Percentiles rank a stretch among this genome's conserved stretches.
phyloP scores from a whole-genome alignment of 2,888 invertebrate species.

The Pyralis farinalis region DNA sequence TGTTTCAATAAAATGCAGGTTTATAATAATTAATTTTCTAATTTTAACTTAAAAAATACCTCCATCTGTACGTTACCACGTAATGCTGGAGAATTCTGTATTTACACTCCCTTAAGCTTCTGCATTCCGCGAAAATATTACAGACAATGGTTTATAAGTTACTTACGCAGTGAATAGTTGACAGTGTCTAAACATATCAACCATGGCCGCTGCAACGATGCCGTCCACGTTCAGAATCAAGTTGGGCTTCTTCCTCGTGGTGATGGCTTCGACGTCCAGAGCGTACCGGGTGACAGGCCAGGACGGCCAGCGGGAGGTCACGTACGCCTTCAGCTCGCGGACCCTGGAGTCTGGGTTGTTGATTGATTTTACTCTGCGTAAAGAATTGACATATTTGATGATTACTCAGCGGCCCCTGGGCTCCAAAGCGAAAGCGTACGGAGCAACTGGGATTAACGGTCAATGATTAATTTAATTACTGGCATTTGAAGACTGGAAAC shows the following conservation, averaged over 20 bases:
- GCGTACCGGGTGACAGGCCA: constrained; percentile 98
- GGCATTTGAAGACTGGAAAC: too few relatives aligned
- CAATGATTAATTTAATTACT: too few relatives aligned
- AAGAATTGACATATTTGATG: neutral
- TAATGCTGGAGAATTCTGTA: too few relatives aligned
- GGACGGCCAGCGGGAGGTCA: constrained; percentile 94
- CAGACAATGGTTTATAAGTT: too few relatives aligned
- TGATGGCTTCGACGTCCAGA: constrained; percentile 98
- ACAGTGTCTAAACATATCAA: constrained; percentile 96
- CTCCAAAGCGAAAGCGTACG: too few relatives aligned
- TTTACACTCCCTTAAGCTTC: too few relatives aligned
- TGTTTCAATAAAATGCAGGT: neutral
- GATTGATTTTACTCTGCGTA: constrained; percentile 87
- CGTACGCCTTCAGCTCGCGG: constrained; percentile 97
- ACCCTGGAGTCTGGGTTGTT: constrained; percentile 99
- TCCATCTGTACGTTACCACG: too few relatives aligned
- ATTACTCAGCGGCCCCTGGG: too few relatives aligned
- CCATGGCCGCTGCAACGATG: constrained; percentile 98
- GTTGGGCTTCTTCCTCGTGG: constrained; percentile 99
- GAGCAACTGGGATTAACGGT: too few relatives aligned
- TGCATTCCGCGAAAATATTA: too few relatives aligned
- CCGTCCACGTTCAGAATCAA: constrained; percentile 99
- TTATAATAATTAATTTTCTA: too few relatives aligned
- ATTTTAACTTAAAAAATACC: too few relatives aligned
- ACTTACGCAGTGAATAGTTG: constrained; percentile 94